Percentiles rank a stretch among this genome's conserved stretches.
Evolutionary conservation across 2,888 invertebrate species (phyloP).

Genomic region (Drepana falcataria): DNA sequence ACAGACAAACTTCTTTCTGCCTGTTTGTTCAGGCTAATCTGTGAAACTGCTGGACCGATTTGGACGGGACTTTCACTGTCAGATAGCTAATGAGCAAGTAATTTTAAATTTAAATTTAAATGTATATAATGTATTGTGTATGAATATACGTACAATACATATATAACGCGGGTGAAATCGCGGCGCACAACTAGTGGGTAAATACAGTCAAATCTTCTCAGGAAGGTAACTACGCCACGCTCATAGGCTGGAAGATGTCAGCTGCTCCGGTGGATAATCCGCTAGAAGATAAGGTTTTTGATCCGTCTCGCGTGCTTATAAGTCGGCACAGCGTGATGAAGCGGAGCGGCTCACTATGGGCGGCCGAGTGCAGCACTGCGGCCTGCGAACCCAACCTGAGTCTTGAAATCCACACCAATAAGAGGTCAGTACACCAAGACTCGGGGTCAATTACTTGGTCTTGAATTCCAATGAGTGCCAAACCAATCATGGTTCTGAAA

Average conservation of each 20-base stretch:
- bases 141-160: no score
- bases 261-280: slow-evolving; percentile 26
- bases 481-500: no score
- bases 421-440: slow-evolving; percentile 15
- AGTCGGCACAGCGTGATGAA: slow-evolving; percentile 27
- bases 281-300: slow-evolving; percentile 4
- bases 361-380: slow-evolving; percentile 26
- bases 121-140: no score
- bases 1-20: no score
- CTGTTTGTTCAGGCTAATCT: no score
- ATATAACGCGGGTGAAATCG: no score
- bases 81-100: no score
- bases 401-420: slow-evolving; percentile 8
- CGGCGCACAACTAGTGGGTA: no score
- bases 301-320: slow-evolving; percentile 22
- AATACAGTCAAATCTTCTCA: slow-evolving; percentile 3
- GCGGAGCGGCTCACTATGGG: slow-evolving; percentile 13
- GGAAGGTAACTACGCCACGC: slow-evolving; percentile 28
- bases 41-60: no score
- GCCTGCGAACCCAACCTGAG: slow-evolving; percentile 25
- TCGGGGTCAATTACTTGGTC: neutral
- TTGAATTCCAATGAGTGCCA: no score
- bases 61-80: no score
- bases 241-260: slow-evolving; percentile 27
- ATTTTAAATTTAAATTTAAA: no score